Conservation (phyloP, 2,113 vertebrate genomes). For the Cynoglossus semilaevis region DNA sequence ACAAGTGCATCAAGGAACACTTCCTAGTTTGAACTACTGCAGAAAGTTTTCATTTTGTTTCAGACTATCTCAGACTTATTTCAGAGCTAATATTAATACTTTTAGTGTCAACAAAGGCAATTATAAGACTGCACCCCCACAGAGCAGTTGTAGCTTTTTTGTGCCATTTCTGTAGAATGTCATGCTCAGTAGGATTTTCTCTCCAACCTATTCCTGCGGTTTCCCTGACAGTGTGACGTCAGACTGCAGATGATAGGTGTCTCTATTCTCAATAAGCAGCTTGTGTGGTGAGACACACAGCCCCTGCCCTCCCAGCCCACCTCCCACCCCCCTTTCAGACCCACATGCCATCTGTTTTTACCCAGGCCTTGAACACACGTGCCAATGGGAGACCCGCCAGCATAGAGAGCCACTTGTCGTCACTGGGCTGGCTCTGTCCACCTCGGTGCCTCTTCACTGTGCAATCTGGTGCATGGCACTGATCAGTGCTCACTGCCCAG, state of each 20-base stretch:
- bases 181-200: conserved; percentile 1
- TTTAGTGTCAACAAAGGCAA: no score
- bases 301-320: background rate
- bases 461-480: conserved; percentile 78
- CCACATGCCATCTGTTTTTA: conserved; percentile 63
- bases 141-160: no score
- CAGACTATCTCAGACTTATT: no score
- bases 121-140: no score
- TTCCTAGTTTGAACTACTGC: no score
- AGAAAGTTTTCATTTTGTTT: no score
- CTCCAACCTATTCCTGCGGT: conserved; percentile 9
- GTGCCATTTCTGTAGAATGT: no score
- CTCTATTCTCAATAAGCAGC: conserved; percentile 40
- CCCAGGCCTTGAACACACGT: conserved; percentile 49
- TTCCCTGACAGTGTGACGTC: conserved; percentile 34
- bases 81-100: no score
- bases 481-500: conserved; percentile 49
- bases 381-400: conserved; percentile 53
- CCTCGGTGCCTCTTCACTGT: conserved; percentile 61
- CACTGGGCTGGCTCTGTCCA: conserved; percentile 59
- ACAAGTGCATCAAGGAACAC: no score
- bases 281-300: conserved; percentile 40
- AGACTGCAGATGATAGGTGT: conserved; percentile 44
- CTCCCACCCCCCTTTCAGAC: no score
- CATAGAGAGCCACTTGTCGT: conserved; percentile 71